Conservation (phyloP, 2,888 invertebrate species). For the Temnothorax ravouxi region DNA sequence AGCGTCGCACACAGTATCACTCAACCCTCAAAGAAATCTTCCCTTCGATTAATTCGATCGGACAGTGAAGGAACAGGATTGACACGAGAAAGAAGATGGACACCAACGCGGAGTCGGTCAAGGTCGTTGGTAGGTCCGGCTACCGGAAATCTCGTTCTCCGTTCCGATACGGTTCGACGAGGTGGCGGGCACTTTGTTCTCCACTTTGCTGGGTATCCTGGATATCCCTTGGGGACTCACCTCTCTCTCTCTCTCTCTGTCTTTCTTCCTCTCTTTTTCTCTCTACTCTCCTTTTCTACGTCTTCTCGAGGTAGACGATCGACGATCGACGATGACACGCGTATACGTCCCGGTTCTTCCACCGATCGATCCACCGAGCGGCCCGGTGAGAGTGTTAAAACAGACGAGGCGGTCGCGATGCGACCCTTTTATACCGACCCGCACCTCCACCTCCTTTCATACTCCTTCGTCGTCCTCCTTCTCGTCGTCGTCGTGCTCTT, state of each 20-base stretch:
- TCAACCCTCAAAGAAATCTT: slow-evolving; percentile 22
- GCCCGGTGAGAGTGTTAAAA: slow-evolving; percentile 84
- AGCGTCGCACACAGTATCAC: slow-evolving; percentile 67
- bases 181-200: slow-evolving; percentile 32
- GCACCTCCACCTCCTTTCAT: slow-evolving; percentile 77
- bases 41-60: slow-evolving; percentile 9
- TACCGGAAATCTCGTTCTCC: slow-evolving; percentile 16
- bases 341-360: slow-evolving; percentile 50
- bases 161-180: not conserved
- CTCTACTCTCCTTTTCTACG: slow-evolving; percentile 60
- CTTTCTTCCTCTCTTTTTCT: slow-evolving; percentile 45
- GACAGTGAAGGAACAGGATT: no score
- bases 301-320: slow-evolving; percentile 55
- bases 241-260: slow-evolving; percentile 65
- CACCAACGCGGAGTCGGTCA: slow-evolving; percentile 10
- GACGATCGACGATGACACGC: slow-evolving; percentile 39
- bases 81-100: not conserved
- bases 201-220: slow-evolving; percentile 45
- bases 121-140: slow-evolving; percentile 31
- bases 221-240: slow-evolving; percentile 68
- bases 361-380: slow-evolving; percentile 76
- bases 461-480: slow-evolving; percentile 76
- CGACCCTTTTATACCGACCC: slow-evolving; percentile 84
- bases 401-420: slow-evolving; percentile 82
- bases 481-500: slow-evolving; percentile 47